phyloP scores from a whole-genome alignment of 2,113 vertebrate species.

The Phrynosoma platyrhinos region DNA sequence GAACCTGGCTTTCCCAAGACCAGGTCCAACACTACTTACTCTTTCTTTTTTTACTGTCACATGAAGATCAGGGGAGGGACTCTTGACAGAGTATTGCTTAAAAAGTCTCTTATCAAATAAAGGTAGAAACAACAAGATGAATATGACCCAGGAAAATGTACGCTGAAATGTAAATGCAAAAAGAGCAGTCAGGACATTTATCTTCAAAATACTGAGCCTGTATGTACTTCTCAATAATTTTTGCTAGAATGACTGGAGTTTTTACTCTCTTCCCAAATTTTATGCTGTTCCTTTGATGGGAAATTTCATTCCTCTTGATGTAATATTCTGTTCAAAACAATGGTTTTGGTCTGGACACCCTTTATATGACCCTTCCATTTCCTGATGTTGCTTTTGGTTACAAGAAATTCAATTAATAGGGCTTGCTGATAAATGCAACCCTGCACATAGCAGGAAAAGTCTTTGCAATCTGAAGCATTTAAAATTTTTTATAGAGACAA shows the following conservation, averaged over 20 bases:
- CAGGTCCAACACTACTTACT: constrained; percentile 14
- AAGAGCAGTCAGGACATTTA: constrained; percentile 30
- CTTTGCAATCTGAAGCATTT: constrained; percentile 72
- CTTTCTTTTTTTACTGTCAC: constrained; percentile 43
- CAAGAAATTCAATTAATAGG: constrained; percentile 70
- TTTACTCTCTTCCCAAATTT: constrained; percentile 38
- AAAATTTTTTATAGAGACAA: constrained; percentile 71
- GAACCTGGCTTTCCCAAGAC: neutral
- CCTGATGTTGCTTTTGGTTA: constrained; percentile 77
- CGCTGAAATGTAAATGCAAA: constrained; percentile 36
- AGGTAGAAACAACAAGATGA: constrained; percentile 48
- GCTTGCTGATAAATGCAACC: constrained; percentile 68
- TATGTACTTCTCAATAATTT: constrained; percentile 42
- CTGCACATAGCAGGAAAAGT: constrained; percentile 69
- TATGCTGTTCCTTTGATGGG: constrained; percentile 38
- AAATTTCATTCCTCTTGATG: constrained; percentile 42
- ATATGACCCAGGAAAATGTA: constrained; percentile 57
- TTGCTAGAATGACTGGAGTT: constrained; percentile 28
- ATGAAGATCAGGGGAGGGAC: constrained; percentile 68
- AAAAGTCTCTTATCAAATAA: constrained; percentile 40
- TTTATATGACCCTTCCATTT: constrained; percentile 60
- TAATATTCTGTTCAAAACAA: constrained; percentile 50
- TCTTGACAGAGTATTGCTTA: constrained; percentile 25
- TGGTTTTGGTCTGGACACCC: constrained; percentile 53
- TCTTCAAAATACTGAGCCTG: constrained; percentile 68